Evolutionary conservation across 2,888 invertebrate genomes (phyloP), one percentile per base, ranked within the genome.

Genomic region (Ceramica pisi): DNA sequence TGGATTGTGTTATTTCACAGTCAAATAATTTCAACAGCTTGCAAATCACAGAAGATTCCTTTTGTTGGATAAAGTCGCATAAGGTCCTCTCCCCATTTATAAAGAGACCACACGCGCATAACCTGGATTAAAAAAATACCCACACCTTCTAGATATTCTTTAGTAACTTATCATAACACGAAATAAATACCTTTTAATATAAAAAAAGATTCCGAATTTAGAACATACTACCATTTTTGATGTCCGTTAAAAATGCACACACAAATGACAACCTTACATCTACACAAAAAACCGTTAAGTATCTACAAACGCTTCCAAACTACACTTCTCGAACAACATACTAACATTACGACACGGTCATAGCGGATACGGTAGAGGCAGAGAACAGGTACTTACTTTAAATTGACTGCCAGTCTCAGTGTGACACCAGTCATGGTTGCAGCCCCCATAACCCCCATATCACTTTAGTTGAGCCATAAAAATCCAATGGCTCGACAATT

Each of bases 391-490:
- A 71, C 69, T 82, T 77, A 75, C 65, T 71, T 53, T 57, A 75
- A 80, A 82, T 76, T 72, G 80, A 71, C 71, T 85, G 67, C 59
- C 66, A 72, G 64, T 73, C 66, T 70, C 46, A 63, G 61, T 69
- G 71, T 67, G 69, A 67, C 50, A 67, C 71, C 66, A 63, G 73
- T 72, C 81, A 82, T 82, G 76, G 67, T 46, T 69, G 73, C 72
- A 67, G 75, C 63, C 64, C 64, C 71, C 63, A 67, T 79, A 71
- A 63, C 75, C 72, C 63, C 63, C 72, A 83, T 78, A 78, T 77
- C 66, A 60, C 79, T 75, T 76, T 78, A 81, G 71, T 82, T 74
- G 67, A 72, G 62, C 64, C 50, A 83, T 83, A 84, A 86, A 83
- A 81, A 67, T 65, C 67, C 75, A 86, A 75, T 82, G 75, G 55